Percentiles rank a stretch among this genome's conserved stretches.
These are phyloP conservation scores for Lasioglossum vierecki DNA, from an alignment of 2,888 invertebrate genomes.

Conservation along the genomic window DNA sequence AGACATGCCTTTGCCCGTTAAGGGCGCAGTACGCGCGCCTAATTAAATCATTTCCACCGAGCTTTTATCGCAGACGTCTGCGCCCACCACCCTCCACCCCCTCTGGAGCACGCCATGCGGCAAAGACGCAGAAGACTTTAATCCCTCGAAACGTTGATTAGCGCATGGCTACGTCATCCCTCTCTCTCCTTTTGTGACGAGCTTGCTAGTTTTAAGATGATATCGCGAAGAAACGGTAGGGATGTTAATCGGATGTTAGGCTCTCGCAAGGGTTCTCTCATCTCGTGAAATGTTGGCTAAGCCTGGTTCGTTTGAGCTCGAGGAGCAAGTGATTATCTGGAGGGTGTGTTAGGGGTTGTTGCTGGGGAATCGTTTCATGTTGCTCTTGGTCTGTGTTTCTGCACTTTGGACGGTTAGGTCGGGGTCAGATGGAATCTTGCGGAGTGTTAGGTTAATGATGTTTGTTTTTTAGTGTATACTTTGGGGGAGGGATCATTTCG, in stretches of 20 bases:
- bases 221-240: neutral
- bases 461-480: neutral
- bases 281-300: neutral
- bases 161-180: neutral
- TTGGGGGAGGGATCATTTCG: neutral
- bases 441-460: neutral
- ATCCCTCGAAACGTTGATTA: neutral
- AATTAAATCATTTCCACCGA: conserved; percentile 21
- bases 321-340: neutral
- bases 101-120: neutral
- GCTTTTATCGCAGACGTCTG: conserved; percentile 16
- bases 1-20: conserved; percentile 11
- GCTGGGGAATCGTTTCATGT: neutral
- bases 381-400: neutral
- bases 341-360: neutral
- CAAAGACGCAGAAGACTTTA: neutral
- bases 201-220: neutral
- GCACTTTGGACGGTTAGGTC: neutral
- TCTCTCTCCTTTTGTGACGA: neutral
- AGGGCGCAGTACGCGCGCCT: conserved; percentile 8
- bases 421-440: neutral
- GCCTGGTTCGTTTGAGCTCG: neutral
- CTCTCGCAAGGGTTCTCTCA: neutral
- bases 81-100: neutral
- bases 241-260: neutral